These are phyloP conservation scores for Melanotaenia duboulayi DNA, from an alignment of 2,113 vertebrate genomes.

Conservation along the genomic window DNA sequence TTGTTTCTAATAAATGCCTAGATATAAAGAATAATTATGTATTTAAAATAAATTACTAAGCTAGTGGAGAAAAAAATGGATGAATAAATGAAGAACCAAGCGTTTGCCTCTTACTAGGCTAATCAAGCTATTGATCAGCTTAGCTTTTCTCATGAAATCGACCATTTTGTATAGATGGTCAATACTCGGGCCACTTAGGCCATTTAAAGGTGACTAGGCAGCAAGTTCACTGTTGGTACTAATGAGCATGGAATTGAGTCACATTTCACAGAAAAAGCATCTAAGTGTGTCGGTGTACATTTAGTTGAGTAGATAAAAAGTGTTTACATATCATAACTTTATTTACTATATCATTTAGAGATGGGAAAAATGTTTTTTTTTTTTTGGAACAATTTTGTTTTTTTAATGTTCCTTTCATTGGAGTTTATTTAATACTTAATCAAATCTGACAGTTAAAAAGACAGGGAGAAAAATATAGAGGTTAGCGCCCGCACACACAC, in stretches of 20 bases:
- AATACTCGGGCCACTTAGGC: constrained; percentile 70
- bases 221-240: constrained; percentile 47
- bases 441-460: constrained; percentile 52
- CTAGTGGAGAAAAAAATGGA: constrained; percentile 24
- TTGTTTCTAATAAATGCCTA: neutral
- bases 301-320: constrained; percentile 16
- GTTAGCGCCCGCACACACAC: constrained; percentile 20
- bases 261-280: constrained; percentile 35
- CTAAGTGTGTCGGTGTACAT: constrained; percentile 11
- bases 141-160: constrained; percentile 63
- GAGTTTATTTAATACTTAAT: constrained; percentile 32
- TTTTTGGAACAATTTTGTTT: too few species aligned
- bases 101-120: constrained; percentile 34
- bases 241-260: constrained; percentile 63
- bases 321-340: constrained; percentile 13
- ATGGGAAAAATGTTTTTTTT: constrained; percentile 6
- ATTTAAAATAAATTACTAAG: constrained; percentile 26
- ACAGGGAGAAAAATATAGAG: constrained; percentile 25
- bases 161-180: constrained; percentile 72
- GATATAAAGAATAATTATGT: neutral
- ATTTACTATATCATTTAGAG: neutral
- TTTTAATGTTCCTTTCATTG: neutral
- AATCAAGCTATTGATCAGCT: constrained; percentile 64
- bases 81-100: constrained; percentile 31
- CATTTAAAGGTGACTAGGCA: constrained; percentile 63